Base-by-base conservation (phyloP, 2,797 vertebrate species). In the Fratercula arctica region DNA sequence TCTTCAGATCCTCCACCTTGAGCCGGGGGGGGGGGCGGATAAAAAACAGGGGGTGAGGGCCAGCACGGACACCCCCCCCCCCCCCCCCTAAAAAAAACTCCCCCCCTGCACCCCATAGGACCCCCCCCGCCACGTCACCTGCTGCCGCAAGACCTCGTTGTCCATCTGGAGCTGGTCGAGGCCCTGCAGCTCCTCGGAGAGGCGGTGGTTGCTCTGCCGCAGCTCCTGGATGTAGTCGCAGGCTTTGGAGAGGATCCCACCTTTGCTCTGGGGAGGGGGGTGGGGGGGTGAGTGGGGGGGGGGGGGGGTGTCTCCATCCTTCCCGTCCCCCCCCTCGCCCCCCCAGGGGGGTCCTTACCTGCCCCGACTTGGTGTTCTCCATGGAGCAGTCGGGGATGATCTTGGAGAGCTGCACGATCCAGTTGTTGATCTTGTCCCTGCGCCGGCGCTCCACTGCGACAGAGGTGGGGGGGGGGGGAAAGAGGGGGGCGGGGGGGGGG, bases 171-270 rank as follows among this genome's bases (percentile, higher is more conserved):
- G 98, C 54, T 99, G 98, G 54, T 99, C 99, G 5, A 99, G 97
- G 9, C 98, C 96, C 93, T 98, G 94, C 68, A 99, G 98, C 33
- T 99, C 99, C 41, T 99, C 99, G 0, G 98, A 98, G 60, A 99
- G 97, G 45, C 99, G 98, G 68, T 98, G 93, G 97, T 99, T 99
- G 95, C 98, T 99, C 97, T 99, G 99, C 59, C 99, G 97, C 37
- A 99, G 98, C 81, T 99, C 99, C 97, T 99, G 99, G 96, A 99
- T 99, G 96, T 99, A 99, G 85, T 99, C 99, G 11, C 99, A 99
- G 51, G 99, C 99, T 97, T 99, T 99, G 90, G 99, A 99, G 54
- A 99, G 97, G 96, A 99, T 99, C 4, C 99, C 99, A 2, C 99
- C 99, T 97, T 99, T 99, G 97, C 99, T 99, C 99, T 99, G 95